Conservation (phyloP, 2,113 vertebrate species). For the Aldabrachelys gigantea region DNA sequence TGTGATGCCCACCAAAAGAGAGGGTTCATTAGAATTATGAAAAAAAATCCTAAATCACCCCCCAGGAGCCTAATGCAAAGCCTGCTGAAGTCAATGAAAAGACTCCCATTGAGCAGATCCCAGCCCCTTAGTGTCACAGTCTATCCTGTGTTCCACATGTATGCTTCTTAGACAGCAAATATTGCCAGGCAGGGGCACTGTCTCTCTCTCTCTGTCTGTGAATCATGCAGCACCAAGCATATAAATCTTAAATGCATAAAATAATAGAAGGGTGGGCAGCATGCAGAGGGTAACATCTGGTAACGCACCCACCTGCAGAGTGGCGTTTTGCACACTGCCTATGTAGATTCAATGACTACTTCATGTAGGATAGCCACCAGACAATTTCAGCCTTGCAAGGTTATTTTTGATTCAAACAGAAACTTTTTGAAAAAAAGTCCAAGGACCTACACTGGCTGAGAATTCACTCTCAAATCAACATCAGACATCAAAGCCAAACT, state of each 20-base stretch:
- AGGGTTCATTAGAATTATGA: neutral
- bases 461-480: neutral
- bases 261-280: neutral
- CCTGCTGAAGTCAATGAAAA: neutral
- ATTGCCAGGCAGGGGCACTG: too few species aligned
- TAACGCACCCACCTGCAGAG: neutral
- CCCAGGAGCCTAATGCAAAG: neutral
- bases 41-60: neutral
- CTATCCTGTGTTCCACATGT: neutral
- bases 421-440: neutral
- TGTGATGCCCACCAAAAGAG: neutral
- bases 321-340: neutral
- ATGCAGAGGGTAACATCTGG: neutral
- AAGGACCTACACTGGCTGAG: neutral
- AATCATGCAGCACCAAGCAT: neutral
- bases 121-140: neutral
- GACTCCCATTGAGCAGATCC: neutral
- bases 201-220: neutral
- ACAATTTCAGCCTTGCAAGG: neutral
- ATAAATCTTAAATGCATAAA: neutral
- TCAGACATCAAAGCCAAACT: neutral
- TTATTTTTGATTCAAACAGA: neutral
- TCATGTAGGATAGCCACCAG: accelerated
- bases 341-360: neutral
- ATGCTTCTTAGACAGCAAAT: neutral